A percentile compares a stretch with the other conserved stretches of the same genome.
phyloP scores from a whole-genome alignment of 2,113 vertebrate genomes.

The Pituophis catenifer region DNA sequence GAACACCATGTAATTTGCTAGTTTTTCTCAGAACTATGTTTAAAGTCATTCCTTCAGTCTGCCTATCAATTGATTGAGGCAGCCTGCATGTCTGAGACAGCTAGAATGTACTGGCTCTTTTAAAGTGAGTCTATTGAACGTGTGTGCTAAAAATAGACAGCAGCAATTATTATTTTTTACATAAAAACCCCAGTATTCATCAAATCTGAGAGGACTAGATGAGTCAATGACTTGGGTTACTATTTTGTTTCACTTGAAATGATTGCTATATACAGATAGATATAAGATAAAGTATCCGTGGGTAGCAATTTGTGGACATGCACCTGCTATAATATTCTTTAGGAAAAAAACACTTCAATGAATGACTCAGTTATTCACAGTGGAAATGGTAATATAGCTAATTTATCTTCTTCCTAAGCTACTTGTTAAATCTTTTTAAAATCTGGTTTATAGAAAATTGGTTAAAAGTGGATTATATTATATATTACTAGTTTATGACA shows the following conservation, averaged over 20 bases:
- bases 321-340: not conserved
- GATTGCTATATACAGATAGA: not conserved
- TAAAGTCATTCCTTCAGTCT: slow-evolving; percentile 45
- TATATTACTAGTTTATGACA: not conserved
- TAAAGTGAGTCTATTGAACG: not conserved
- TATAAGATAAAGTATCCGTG: not conserved
- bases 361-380: not conserved
- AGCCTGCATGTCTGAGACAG: slow-evolving; percentile 24
- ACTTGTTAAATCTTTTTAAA: not conserved
- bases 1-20: slow-evolving; percentile 67
- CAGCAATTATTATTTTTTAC: not conserved
- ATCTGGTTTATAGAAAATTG: not conserved
- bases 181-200: not conserved
- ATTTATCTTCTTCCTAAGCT: not conserved
- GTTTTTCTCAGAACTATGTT: slow-evolving; percentile 62
- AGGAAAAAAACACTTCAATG: not conserved
- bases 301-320: not conserved
- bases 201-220: not conserved
- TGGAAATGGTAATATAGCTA: not conserved
- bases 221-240: slow-evolving; percentile 1
- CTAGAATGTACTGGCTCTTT: slow-evolving; percentile 33
- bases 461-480: not conserved
- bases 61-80: slow-evolving; percentile 37
- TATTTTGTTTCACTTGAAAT: not conserved
- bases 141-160: not conserved